These are phyloP conservation scores for Enteromius anoplus DNA, from an alignment of 2,797 vertebrate genomes.

Conservation along the genomic window DNA sequence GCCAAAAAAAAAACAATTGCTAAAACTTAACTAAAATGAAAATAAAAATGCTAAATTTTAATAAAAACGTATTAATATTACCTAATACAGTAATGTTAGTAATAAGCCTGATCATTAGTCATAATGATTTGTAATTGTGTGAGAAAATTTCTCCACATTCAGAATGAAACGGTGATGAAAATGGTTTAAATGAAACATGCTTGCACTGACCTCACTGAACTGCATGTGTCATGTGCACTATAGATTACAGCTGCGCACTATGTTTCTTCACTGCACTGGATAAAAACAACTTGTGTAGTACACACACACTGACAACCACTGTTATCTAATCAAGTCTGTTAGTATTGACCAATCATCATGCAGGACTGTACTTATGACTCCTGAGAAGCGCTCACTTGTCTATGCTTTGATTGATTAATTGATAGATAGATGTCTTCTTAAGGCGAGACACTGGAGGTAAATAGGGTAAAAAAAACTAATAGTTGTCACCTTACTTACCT, in stretches of 20 bases:
- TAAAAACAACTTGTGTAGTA: conserved; percentile 23
- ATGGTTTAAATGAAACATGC: neutral
- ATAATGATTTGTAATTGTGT: neutral
- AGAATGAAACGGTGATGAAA: neutral
- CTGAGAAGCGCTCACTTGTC: conserved; percentile 4
- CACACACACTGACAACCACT: neutral
- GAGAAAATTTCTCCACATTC: neutral
- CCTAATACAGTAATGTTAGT: neutral
- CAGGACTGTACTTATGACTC: neutral
- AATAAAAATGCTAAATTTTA: neutral
- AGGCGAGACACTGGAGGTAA: no score
- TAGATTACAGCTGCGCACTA: neutral
- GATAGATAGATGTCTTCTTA: neutral
- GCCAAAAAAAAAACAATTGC: neutral
- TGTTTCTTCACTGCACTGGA: neutral
- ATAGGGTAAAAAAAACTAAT: no score
- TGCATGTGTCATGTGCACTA: neutral
- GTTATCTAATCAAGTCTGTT: neutral
- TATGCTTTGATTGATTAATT: neutral
- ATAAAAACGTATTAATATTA: neutral
- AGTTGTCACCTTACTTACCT: no score
- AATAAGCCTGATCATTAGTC: neutral
- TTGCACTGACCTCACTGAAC: neutral
- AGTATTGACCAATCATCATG: conserved; percentile 6
- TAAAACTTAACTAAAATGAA: neutral